Conservation (phyloP, 2,797 vertebrate species). For the Xenopus petersii region DNA sequence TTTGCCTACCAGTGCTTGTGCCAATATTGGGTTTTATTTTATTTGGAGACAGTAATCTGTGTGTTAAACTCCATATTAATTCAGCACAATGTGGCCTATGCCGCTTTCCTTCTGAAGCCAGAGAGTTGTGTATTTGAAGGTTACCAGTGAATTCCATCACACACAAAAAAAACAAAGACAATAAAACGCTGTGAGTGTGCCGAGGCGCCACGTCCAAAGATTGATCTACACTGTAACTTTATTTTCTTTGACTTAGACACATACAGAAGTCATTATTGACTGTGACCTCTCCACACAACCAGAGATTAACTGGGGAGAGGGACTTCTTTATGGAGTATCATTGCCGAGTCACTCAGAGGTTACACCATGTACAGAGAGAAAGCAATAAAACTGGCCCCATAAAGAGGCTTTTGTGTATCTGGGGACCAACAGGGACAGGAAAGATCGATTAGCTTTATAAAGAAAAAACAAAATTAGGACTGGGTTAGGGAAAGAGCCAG, state of each 20-base stretch:
- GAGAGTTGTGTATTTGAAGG: background rate
- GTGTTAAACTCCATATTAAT: no score
- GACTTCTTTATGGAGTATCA: slow-evolving; percentile 8
- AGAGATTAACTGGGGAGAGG: slow-evolving; percentile 1
- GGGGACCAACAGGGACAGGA: background rate
- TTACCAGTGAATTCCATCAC: background rate
- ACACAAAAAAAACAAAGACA: slow-evolving; percentile 3
- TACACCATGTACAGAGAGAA: slow-evolving; percentile 21
- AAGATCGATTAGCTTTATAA: background rate
- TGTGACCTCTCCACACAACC: slow-evolving; percentile 25
- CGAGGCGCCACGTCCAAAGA: background rate
- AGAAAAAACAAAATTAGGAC: no score
- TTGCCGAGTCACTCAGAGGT: slow-evolving; percentile 7
- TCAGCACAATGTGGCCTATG: no score
- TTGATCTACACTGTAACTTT: background rate
- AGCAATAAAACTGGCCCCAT: slow-evolving; percentile 28
- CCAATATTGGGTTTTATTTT: no score
- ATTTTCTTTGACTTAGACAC: slow-evolving; percentile 22
- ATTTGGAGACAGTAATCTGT: no score
- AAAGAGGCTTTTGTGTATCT: slow-evolving; percentile 12
- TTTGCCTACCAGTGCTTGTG: no score
- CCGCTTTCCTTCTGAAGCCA: no score
- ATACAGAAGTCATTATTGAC: slow-evolving; percentile 28
- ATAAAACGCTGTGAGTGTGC: slow-evolving; percentile 27
- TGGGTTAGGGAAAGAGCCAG: slow-evolving; percentile 6